Evolutionary conservation across 2,113 vertebrate species (phyloP).

Genomic region (Hemicordylus capensis): DNA sequence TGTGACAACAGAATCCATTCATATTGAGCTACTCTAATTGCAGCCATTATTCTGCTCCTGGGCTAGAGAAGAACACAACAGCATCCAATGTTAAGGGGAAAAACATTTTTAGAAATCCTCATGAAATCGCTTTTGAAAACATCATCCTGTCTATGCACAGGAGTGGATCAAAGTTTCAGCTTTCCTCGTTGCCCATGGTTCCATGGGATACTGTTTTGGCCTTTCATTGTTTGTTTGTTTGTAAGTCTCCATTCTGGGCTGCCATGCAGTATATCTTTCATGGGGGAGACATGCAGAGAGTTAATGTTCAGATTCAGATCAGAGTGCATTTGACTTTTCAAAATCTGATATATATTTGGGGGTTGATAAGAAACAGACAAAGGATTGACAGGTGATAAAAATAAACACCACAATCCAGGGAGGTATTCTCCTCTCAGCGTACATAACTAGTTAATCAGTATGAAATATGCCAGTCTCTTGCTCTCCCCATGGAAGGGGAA

Average conservation of each 20-base stretch:
- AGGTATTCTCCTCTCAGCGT: background rate
- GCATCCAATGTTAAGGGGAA: background rate
- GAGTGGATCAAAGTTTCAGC: background rate
- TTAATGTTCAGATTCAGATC: background rate
- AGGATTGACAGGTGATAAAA: background rate
- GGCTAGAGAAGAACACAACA: background rate
- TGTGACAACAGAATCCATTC: background rate
- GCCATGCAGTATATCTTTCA: background rate
- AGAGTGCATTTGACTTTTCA: background rate
- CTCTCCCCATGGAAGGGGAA: background rate
- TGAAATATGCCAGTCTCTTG: background rate
- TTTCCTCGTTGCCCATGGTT: background rate
- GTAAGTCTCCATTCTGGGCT: background rate
- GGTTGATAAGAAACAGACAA: background rate
- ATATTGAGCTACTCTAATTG: background rate
- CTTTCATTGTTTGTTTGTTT: background rate
- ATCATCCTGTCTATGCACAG: background rate
- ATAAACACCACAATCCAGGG: background rate
- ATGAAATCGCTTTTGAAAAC: background rate
- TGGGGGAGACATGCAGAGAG: background rate
- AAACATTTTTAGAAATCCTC: background rate
- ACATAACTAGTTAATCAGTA: constrained; percentile 4
- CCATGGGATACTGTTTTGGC: background rate
- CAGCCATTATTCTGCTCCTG: background rate
- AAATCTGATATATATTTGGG: background rate